Percentiles rank a stretch among this genome's conserved stretches.
phyloP scores from a whole-genome alignment of 1,140 invertebrate species.

The Leptoteleia sp. region DNA sequence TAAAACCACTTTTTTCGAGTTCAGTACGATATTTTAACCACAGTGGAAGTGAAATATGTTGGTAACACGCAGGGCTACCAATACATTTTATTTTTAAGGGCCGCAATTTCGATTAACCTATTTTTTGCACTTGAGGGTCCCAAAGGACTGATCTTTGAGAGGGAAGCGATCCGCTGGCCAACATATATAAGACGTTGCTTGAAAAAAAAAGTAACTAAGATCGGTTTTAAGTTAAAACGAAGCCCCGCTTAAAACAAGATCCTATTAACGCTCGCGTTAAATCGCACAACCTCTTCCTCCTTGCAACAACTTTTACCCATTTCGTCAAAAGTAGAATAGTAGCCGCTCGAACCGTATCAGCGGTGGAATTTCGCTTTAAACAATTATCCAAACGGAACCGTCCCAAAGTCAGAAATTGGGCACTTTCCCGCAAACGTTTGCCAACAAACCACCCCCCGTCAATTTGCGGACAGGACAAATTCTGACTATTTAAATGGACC shows the following conservation, averaged over 20 bases:
- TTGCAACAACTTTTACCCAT: conserved; percentile 60
- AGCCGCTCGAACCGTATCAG: conserved; percentile 7
- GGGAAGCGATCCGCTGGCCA: conserved; percentile 33
- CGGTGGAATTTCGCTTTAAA: conserved; percentile 4
- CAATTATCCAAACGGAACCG: conserved; percentile 5
- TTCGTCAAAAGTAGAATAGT: conserved; percentile 45
- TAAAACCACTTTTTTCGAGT: background rate
- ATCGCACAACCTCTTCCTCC: conserved; percentile 49
- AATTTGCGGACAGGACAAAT: too few species aligned
- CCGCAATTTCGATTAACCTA: conserved; percentile 48
- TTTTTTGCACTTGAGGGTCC: conserved; percentile 28
- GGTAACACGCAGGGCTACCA: too few species aligned
- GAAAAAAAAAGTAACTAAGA: conserved; percentile 42
- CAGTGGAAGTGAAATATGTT: too few species aligned
- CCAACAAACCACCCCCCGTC: conserved; percentile 4
- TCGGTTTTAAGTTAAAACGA: conserved; percentile 57
- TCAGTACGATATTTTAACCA: conserved; percentile 9
- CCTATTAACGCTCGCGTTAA: conserved; percentile 61
- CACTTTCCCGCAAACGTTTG: conserved; percentile 3
- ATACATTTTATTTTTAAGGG: too few species aligned
- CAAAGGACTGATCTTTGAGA: background rate
- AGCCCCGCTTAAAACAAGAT: conserved; percentile 60
- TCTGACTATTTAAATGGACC: too few species aligned
- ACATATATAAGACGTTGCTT: conserved; percentile 49
- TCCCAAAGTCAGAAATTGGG: background rate